A percentile compares a stretch with the other conserved stretches of the same genome.
These are phyloP conservation scores for Hydractinia symbiolongicarpus DNA, from an alignment of 30 jellyfish, hydroid and myxozoan species.

Conservation along the genomic window DNA sequence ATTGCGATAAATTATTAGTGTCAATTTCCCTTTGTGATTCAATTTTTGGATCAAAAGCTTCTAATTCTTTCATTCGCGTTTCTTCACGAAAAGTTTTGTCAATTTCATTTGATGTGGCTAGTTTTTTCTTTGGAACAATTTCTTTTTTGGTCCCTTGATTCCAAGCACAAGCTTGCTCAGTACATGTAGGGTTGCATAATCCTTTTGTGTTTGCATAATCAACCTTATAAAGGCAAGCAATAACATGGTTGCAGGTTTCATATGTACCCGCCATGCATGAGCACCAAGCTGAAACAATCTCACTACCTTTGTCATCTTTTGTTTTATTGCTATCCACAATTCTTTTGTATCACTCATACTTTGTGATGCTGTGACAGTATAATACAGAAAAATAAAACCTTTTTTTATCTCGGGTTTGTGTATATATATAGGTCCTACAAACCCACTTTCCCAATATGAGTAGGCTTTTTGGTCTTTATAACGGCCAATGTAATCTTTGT, in stretches of 20 bases:
- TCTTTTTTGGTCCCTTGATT: slow-evolving; percentile 15
- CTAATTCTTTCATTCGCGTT: slow-evolving; percentile 3
- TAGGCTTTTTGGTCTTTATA: slow-evolving; percentile 69
- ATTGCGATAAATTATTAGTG: background rate
- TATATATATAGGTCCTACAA: slow-evolving; percentile 31
- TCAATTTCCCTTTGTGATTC: slow-evolving; percentile 5
- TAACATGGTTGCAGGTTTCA: slow-evolving; percentile 31
- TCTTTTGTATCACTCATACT: slow-evolving; percentile 25
- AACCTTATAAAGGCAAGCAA: slow-evolving; percentile 29
- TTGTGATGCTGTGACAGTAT: slow-evolving; percentile 42
- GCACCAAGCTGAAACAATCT: slow-evolving; percentile 40
- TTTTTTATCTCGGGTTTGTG: slow-evolving; percentile 5
- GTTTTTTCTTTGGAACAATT: slow-evolving; percentile 5
- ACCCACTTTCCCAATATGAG: slow-evolving; percentile 48
- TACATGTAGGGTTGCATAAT: slow-evolving; percentile 22
- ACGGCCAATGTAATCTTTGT: slow-evolving; percentile 44
- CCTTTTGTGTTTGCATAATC: slow-evolving; percentile 24
- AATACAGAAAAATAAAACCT: slow-evolving; percentile 25
- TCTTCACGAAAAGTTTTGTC: background rate
- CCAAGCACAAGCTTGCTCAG: slow-evolving; percentile 27
- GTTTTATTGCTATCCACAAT: slow-evolving; percentile 51
- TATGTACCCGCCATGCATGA: slow-evolving; percentile 47
- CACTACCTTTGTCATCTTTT: slow-evolving; percentile 2
- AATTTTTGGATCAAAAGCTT: slow-evolving; percentile 31
- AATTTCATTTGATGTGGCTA: background rate